These are phyloP conservation scores for Erebia epiphron DNA, from an alignment of 2,888 invertebrate species.

Conservation along the genomic window DNA sequence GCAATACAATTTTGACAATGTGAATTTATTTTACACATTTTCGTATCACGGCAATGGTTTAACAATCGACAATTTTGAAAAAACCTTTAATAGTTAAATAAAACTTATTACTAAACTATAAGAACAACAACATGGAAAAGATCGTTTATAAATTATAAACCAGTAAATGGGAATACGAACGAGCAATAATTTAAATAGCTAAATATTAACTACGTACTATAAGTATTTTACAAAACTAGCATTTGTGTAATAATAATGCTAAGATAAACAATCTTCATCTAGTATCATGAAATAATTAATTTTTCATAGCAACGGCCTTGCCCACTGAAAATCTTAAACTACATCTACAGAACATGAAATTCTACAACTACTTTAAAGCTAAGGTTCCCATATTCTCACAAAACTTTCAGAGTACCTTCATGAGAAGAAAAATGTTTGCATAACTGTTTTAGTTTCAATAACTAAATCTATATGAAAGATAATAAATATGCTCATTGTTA, in stretches of 20 bases:
- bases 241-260: slow-evolving; percentile 59
- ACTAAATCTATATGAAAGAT: slow-evolving; percentile 69
- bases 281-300: slow-evolving; percentile 53
- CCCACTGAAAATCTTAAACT: slow-evolving; percentile 68
- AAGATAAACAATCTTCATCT: slow-evolving; percentile 51
- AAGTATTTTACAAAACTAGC: slow-evolving; percentile 64
- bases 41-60: slow-evolving; percentile 28
- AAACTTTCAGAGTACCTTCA: slow-evolving; percentile 79
- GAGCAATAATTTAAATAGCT: slow-evolving; percentile 57
- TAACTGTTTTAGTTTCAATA: slow-evolving; percentile 72
- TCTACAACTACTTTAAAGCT: slow-evolving; percentile 77
- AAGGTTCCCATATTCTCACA: slow-evolving; percentile 77
- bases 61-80: slow-evolving; percentile 21
- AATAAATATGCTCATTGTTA: slow-evolving; percentile 49
- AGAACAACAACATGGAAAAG: slow-evolving; percentile 50
- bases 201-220: slow-evolving; percentile 65
- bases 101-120: slow-evolving; percentile 55
- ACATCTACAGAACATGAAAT: slow-evolving; percentile 71
- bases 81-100: slow-evolving; percentile 21
- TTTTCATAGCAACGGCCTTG: slow-evolving; percentile 61
- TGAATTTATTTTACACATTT: slow-evolving; percentile 41
- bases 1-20: slow-evolving; percentile 61
- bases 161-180: slow-evolving; percentile 55
- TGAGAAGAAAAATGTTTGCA: slow-evolving; percentile 83
- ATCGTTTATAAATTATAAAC: slow-evolving; percentile 37